Evolutionary conservation across 2,797 vertebrate species (phyloP).

Genomic region (Poeciliopsis gracilis): DNA sequence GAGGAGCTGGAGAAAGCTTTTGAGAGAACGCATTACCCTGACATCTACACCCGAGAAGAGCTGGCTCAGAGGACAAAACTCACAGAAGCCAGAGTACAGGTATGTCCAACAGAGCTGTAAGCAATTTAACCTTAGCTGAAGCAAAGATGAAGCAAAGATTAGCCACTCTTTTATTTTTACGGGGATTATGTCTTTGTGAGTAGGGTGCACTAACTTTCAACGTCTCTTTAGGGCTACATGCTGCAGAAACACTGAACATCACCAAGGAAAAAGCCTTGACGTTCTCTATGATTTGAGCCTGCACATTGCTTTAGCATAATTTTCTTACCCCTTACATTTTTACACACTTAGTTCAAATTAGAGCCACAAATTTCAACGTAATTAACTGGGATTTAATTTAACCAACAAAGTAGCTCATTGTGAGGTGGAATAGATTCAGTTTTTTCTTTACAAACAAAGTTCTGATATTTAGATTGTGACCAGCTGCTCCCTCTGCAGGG

Average conservation of each 20-base stretch:
- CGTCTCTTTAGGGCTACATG: not conserved
- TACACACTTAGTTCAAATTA: not conserved
- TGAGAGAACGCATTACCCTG: conserved; percentile 97
- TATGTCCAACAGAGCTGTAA: conserved; percentile 61
- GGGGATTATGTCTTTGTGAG: not conserved
- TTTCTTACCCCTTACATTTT: not conserved
- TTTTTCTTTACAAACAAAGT: not conserved
- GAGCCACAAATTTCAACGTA: not conserved
- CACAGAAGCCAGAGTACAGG: conserved; percentile 96
- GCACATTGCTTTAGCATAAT: not conserved
- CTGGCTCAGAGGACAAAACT: conserved; percentile 98
- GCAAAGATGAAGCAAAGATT: not conserved
- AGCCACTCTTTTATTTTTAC: not conserved
- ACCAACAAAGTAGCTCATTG: not conserved
- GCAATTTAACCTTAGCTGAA: not conserved
- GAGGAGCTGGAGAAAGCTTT: conserved; percentile 99
- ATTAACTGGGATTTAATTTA: not conserved
- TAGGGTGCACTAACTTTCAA: not conserved
- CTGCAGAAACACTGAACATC: not conserved
- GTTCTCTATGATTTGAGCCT: conserved; percentile 6
- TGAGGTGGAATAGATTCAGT: not conserved
- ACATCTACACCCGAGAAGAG: conserved; percentile 98
- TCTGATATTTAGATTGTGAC: not conserved
- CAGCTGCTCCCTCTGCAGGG: not conserved
- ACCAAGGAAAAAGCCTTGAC: conserved; percentile 1